These are phyloP conservation scores for Lapara coniferarum DNA, from an alignment of 2,888 invertebrate genomes.

Conservation along the genomic window DNA sequence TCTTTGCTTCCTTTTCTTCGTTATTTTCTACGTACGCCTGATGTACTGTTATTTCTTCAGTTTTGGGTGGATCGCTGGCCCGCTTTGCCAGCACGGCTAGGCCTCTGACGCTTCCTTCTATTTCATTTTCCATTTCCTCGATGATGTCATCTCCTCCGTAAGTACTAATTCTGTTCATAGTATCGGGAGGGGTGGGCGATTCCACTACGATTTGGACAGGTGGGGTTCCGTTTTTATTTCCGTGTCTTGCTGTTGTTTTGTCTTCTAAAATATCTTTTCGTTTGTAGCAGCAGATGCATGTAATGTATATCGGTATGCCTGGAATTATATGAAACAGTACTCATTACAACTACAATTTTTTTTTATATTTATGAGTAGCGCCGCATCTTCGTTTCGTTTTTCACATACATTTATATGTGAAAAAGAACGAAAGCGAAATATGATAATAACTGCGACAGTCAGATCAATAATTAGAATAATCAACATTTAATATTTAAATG, in stretches of 20 bases:
- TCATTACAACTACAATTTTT: too few relatives aligned
- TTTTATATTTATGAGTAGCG: too few relatives aligned
- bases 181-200: slow-evolving; percentile 71
- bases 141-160: slow-evolving; percentile 46
- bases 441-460: too few relatives aligned
- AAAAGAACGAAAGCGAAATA: too few relatives aligned
- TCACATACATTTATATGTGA: too few relatives aligned
- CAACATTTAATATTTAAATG: too few relatives aligned
- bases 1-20: slow-evolving; percentile 77
- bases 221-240: slow-evolving; percentile 62
- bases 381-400: too few relatives aligned
- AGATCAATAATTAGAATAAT: too few relatives aligned
- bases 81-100: not conserved
- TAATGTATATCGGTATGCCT: slow-evolving; percentile 73
- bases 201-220: slow-evolving; percentile 72
- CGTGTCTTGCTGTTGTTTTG: slow-evolving; percentile 47
- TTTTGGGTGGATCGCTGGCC: slow-evolving; percentile 42
- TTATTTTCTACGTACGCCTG: slow-evolving; percentile 67
- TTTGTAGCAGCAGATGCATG: slow-evolving; percentile 64
- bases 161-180: slow-evolving; percentile 55
- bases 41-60: slow-evolving; percentile 60
- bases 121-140: slow-evolving; percentile 43
- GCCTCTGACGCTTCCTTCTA: slow-evolving; percentile 45
- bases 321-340: slow-evolving; percentile 27
- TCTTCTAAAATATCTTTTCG: slow-evolving; percentile 47